phyloP scores from a whole-genome alignment of 2,797 vertebrate species.

The Rhinogobio ventralis region DNA sequence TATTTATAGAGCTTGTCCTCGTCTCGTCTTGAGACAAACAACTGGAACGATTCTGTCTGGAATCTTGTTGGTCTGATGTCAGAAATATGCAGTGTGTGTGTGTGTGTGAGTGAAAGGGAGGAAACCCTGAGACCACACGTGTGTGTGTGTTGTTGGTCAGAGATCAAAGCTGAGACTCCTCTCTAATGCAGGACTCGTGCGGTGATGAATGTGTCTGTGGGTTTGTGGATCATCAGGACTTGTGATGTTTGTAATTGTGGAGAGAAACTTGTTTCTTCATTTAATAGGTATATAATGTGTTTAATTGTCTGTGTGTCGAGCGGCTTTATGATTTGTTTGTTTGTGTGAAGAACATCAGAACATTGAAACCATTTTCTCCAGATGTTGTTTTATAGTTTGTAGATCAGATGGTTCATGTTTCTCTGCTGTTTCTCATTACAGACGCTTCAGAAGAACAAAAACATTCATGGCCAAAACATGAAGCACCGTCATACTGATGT shows the following conservation, averaged over 20 bases:
- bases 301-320: neutral
- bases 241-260: neutral
- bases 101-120: neutral
- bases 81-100: neutral
- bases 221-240: neutral
- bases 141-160: neutral
- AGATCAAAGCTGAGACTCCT: constrained; percentile 9
- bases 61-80: neutral
- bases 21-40: neutral
- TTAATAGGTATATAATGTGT: neutral
- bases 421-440: neutral
- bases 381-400: constrained; percentile 14
- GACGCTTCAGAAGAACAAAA: neutral
- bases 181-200: neutral
- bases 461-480: neutral
- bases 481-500: neutral
- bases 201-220: neutral
- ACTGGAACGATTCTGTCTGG: neutral
- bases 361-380: neutral
- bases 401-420: neutral
- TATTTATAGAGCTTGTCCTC: constrained; percentile 1
- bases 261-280: neutral
- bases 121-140: neutral
- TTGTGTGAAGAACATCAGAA: constrained; percentile 19
- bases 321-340: constrained; percentile 16